phyloP scores from a whole-genome alignment of 2,888 invertebrate genomes.

The Agriopis aurantiaria region DNA sequence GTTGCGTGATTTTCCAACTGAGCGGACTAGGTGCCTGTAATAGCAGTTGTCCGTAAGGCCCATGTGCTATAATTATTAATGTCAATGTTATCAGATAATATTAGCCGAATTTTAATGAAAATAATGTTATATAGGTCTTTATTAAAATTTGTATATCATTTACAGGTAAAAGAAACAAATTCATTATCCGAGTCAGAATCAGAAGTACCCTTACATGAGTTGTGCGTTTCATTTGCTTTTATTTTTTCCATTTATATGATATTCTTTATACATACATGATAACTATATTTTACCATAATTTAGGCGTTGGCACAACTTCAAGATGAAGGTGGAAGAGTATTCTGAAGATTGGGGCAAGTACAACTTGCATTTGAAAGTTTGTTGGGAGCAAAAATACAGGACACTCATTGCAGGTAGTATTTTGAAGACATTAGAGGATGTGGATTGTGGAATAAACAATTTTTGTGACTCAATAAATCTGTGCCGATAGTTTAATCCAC shows the following conservation, averaged over 20 bases:
- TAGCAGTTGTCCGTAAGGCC: too few species aligned
- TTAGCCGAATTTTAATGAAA: too few species aligned
- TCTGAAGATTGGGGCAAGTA: slow-evolving; percentile 72
- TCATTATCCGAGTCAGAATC: slow-evolving; percentile 46
- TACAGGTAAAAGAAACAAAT: slow-evolving; percentile 70
- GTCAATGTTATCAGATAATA: too few species aligned
- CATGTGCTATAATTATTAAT: too few species aligned
- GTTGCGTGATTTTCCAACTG: too few species aligned
- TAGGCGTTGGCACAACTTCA: slow-evolving; percentile 73
- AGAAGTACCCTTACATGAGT: slow-evolving; percentile 49
- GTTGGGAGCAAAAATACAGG: slow-evolving; percentile 72
- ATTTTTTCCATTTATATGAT: not conserved
- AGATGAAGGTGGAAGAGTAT: slow-evolving; percentile 64
- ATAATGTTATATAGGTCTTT: not conserved
- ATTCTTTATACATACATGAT: not conserved
- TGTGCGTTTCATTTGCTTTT: slow-evolving; percentile 54
- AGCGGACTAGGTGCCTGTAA: too few species aligned
- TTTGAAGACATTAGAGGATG: too few species aligned
- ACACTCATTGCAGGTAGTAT: slow-evolving; percentile 63
- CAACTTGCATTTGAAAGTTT: slow-evolving; percentile 66
- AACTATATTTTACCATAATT: not conserved
- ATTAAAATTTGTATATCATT: slow-evolving; percentile 11
- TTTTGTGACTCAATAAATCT: too few species aligned
- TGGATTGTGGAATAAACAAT: too few species aligned
- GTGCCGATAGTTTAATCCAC: too few species aligned